These are phyloP conservation scores for Helicoverpa armigera DNA, from an alignment of 1,140 invertebrate species.

Conservation along the genomic window DNA sequence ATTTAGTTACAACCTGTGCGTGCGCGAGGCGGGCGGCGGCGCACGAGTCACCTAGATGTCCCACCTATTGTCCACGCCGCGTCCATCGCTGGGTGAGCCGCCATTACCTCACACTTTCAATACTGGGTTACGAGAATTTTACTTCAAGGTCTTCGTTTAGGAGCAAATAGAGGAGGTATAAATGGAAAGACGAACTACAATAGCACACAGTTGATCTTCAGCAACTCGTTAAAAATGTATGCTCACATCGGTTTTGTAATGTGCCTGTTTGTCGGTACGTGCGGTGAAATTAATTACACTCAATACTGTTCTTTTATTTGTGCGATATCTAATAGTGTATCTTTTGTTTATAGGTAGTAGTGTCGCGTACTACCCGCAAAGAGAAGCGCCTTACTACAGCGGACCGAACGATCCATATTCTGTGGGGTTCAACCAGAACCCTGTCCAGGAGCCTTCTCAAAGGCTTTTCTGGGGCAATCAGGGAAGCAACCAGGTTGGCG, in stretches of 20 bases:
- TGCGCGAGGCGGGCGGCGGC: conserved; percentile 56
- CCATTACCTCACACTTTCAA: conserved; percentile 84
- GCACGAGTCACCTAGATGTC: conserved; percentile 84
- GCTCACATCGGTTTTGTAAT: conserved; percentile 67
- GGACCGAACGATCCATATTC: conserved; percentile 72
- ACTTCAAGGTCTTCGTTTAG: conserved; percentile 83
- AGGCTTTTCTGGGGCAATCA: conserved; percentile 75
- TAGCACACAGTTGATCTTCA: conserved; percentile 76
- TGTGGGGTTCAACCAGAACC: conserved; percentile 63
- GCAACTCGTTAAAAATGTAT: conserved; percentile 78
- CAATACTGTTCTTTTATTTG: conserved; percentile 20
- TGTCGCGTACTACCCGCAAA: conserved; percentile 71
- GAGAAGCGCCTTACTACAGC: conserved; percentile 70
- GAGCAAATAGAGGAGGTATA: conserved; percentile 84
- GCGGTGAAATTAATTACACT: conserved; percentile 52
- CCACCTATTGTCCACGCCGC: conserved; percentile 81
- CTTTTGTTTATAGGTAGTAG: conserved; percentile 71
- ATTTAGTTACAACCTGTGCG: conserved; percentile 75
- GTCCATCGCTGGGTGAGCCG: conserved; percentile 76
- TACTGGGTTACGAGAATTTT: conserved; percentile 86
- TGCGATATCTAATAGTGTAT: conserved; percentile 44
- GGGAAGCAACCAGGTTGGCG: conserved; percentile 81
- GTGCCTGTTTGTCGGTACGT: conserved; percentile 77
- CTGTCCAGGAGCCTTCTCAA: conserved; percentile 71
- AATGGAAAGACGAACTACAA: conserved; percentile 79